Percentiles rank a stretch among this genome's conserved stretches.
These are phyloP conservation scores for Apamea sordens DNA, from an alignment of 2,888 invertebrate species.

Conservation along the genomic window DNA sequence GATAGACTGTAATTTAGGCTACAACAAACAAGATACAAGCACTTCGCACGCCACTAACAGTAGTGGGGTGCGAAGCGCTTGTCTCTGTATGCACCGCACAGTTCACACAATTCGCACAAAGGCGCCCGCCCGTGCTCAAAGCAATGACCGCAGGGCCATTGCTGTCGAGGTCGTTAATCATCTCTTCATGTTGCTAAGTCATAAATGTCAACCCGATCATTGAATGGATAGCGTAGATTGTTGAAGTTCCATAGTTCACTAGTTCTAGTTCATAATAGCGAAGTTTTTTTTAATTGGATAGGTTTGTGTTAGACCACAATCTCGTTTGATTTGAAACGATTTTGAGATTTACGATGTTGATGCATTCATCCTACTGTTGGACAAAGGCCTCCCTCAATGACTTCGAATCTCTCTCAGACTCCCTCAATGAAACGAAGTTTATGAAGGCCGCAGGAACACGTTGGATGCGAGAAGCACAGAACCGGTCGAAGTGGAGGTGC, in stretches of 20 bases:
- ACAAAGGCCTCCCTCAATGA: not conserved
- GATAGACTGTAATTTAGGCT: conserved; percentile 18
- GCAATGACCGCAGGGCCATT: conserved; percentile 35
- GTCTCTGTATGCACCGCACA: conserved; percentile 9
- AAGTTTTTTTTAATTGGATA: not conserved
- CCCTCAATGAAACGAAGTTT: too few species aligned
- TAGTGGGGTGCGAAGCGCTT: too few species aligned
- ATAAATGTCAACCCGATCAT: conserved; percentile 22
- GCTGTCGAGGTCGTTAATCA: conserved; percentile 48
- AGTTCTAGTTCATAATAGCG: not conserved
- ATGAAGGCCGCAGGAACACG: too few species aligned
- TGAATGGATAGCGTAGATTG: conserved; percentile 14
- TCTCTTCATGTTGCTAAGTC: conserved; percentile 20
- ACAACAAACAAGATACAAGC: conserved; percentile 21
- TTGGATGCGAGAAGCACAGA: too few species aligned
- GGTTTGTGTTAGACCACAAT: not conserved
- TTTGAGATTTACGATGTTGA: not conserved
- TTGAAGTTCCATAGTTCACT: not conserved
- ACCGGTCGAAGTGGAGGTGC: too few species aligned
- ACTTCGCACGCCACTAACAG: not conserved
- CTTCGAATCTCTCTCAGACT: too few species aligned
- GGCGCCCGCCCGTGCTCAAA: conserved; percentile 23
- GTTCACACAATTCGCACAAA: conserved; percentile 36
- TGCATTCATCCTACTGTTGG: not conserved
- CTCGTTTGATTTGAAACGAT: not conserved